Conservation (phyloP, 2,888 invertebrate genomes). For the Leptinotarsa juncta region DNA sequence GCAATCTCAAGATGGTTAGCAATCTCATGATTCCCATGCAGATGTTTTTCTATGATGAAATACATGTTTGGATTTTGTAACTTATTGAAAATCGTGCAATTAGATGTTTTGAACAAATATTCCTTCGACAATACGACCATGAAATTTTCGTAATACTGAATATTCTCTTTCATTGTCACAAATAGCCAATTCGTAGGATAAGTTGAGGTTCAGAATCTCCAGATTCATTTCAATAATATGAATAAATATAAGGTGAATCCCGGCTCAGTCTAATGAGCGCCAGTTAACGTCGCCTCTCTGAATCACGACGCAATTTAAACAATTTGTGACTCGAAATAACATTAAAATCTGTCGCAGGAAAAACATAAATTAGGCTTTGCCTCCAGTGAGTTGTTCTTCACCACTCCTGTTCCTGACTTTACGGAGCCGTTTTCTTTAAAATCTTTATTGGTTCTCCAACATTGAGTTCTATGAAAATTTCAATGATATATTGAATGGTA, state of each 20-base stretch:
- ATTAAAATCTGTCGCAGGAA: slow-evolving; percentile 68
- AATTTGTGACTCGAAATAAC: slow-evolving; percentile 70
- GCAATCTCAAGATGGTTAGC: no score
- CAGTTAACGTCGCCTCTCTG: slow-evolving; percentile 67
- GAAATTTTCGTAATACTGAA: not conserved
- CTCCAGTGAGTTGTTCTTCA: slow-evolving; percentile 57
- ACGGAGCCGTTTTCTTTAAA: slow-evolving; percentile 4
- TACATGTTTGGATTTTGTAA: no score
- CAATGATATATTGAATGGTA: no score
- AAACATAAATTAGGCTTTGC: slow-evolving; percentile 68
- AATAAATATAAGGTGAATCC: slow-evolving; percentile 67
- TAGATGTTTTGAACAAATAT: no score
- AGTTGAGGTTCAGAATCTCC: slow-evolving; percentile 52
- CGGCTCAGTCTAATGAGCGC: slow-evolving; percentile 66
- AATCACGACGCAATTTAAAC: slow-evolving; percentile 69
- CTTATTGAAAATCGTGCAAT: no score
- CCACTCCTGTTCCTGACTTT: slow-evolving; percentile 41
- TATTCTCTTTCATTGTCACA: not conserved
- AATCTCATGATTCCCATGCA: no score
- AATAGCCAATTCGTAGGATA: slow-evolving; percentile 38
- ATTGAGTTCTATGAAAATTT: no score
- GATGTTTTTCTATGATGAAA: no score
- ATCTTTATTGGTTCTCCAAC: slow-evolving; percentile 8
- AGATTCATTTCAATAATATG: slow-evolving; percentile 67
- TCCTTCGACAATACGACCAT: not conserved